Evolutionary conservation across 2,113 vertebrate species (phyloP).

Genomic region (Narcine bancroftii): DNA sequence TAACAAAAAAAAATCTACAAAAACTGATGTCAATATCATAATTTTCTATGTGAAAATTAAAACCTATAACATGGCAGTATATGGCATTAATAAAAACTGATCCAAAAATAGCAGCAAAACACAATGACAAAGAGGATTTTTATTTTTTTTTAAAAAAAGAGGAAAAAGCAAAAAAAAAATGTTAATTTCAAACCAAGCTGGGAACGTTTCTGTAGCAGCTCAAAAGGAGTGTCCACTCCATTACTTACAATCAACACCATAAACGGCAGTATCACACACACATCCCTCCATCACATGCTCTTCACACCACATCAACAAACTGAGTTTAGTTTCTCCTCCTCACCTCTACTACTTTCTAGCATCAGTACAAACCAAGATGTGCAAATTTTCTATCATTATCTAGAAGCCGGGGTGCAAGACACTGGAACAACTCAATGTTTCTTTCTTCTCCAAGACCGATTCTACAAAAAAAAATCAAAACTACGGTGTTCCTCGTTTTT

Average conservation of each 20-base stretch:
- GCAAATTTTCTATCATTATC: constrained; percentile 60
- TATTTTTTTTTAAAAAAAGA: constrained; percentile 44
- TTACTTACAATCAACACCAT: constrained; percentile 72
- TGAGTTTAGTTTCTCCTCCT: constrained; percentile 48
- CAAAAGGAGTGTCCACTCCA: constrained; percentile 69
- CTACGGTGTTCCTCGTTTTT: constrained; percentile 50
- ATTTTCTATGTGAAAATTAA: constrained; percentile 94
- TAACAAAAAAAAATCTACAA: constrained; percentile 57
- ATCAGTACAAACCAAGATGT: constrained; percentile 60
- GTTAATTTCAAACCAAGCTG: constrained; percentile 69
- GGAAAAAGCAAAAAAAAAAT: constrained; percentile 69
- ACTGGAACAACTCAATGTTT: constrained; percentile 48
- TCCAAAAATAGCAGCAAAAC: constrained; percentile 94
- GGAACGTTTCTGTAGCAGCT: constrained; percentile 88
- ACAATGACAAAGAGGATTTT: constrained; percentile 67
- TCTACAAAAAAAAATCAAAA: constrained; percentile 49
- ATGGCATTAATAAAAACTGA: constrained; percentile 77
- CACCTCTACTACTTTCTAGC: constrained; percentile 56
- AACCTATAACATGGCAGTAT: constrained; percentile 81
- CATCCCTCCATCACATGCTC: constrained; percentile 56
- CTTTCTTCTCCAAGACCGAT: constrained; percentile 50
- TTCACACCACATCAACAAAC: constrained; percentile 57
- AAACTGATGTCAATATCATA: constrained; percentile 78
- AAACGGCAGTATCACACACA: constrained; percentile 62
- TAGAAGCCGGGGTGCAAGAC: constrained; percentile 44